Percentiles rank a stretch among this genome's conserved stretches.
phyloP scores from a whole-genome alignment of 2,888 invertebrate species.

The Lithophane ornitopus region DNA sequence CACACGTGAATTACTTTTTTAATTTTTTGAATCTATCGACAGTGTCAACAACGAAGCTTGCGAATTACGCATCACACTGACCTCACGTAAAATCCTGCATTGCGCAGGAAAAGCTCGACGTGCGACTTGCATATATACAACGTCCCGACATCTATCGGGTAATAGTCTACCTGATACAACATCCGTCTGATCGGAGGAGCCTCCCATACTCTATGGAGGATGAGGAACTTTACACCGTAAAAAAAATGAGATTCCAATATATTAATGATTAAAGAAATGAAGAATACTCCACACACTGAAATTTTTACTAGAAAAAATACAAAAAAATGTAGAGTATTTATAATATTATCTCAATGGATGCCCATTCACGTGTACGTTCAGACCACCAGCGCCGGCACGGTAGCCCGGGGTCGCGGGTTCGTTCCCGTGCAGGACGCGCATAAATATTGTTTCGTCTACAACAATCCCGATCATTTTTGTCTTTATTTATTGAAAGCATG shows the following conservation, averaged over 20 bases:
- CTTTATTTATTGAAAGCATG: conserved; percentile 84
- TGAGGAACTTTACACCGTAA: not conserved
- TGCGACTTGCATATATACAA: not conserved
- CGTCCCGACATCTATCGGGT: no score
- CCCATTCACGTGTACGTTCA: conserved; percentile 49
- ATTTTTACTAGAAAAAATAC: no score
- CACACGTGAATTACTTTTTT: not conserved
- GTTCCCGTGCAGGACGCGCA: conserved; percentile 75
- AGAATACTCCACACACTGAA: not conserved
- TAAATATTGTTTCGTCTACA: conserved; percentile 85
- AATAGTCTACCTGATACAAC: not conserved
- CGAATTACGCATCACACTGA: not conserved
- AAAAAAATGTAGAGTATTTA: not conserved
- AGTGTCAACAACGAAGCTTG: not conserved
- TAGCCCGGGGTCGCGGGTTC: conserved; percentile 86
- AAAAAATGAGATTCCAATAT: no score
- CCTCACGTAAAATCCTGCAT: not conserved
- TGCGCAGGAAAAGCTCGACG: not conserved
- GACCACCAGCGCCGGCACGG: conserved; percentile 85
- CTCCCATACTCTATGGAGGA: no score
- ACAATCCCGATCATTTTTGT: conserved; percentile 84
- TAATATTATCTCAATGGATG: conserved; percentile 44
- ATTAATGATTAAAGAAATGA: not conserved
- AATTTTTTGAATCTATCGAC: not conserved
- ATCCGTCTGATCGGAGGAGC: not conserved